Percentiles rank a stretch among this genome's conserved stretches.
Conservation (phyloP, 2,888 invertebrate species). For the Gari tellinella region DNA sequence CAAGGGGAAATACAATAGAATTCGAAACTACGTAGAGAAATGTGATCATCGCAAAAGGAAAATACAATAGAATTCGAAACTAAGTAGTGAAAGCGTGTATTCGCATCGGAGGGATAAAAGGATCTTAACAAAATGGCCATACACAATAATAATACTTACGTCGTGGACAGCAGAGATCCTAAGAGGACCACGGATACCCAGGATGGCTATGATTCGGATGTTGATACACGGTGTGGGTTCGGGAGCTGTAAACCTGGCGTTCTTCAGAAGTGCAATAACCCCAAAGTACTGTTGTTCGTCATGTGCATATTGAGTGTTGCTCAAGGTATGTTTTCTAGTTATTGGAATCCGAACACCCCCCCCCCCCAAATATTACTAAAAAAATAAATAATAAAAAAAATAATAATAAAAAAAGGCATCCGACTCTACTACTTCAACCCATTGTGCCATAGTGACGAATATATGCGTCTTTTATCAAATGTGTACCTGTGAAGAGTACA, state of each 20-base stretch:
- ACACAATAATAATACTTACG: not conserved
- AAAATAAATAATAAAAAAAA: not conserved
- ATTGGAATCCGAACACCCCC: no score
- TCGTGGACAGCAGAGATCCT: not conserved
- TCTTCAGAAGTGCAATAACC: conserved; percentile 76
- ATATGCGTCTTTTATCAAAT: no score
- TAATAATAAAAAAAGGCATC: not conserved
- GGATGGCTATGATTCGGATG: conserved; percentile 5
- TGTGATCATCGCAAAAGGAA: no score
- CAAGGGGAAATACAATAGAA: no score
- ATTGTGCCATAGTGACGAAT: no score
- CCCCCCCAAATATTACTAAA: no score
- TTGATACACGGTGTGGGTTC: conserved; percentile 71
- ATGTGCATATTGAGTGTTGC: conserved; percentile 72
- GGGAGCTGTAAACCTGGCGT: conserved; percentile 68
- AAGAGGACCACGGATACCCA: not conserved
- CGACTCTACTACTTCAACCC: no score
- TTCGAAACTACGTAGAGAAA: no score
- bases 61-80: not conserved
- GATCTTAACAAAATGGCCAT: not conserved
- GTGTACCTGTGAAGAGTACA: no score
- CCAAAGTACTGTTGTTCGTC: conserved; percentile 71
- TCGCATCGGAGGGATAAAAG: not conserved
- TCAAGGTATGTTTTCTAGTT: conserved; percentile 73
- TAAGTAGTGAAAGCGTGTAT: not conserved